Evolutionary conservation across 2,113 vertebrate species (phyloP).

Genomic region (Baryphthengus martii): DNA sequence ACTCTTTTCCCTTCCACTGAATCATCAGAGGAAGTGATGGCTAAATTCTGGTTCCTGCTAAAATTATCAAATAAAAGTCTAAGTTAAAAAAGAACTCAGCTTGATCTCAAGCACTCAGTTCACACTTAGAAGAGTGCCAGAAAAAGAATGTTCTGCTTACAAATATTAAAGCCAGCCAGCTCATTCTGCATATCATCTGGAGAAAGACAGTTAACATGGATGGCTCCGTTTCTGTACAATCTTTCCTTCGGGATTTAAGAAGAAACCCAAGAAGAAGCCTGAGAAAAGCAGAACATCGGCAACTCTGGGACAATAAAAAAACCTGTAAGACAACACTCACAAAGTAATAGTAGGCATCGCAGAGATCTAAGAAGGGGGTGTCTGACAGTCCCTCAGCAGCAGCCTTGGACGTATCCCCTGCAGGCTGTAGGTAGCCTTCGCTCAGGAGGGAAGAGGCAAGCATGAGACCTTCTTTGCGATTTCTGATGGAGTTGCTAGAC

Average conservation of each 20-base stretch:
- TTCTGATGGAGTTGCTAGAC: conserved; percentile 81
- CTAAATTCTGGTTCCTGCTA: background rate
- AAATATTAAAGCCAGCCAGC: background rate
- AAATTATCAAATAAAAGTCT: background rate
- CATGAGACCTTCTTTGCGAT: conserved; percentile 86
- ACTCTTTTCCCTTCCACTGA: background rate
- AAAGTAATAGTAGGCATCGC: conserved; percentile 91
- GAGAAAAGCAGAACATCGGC: background rate
- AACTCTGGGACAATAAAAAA: background rate
- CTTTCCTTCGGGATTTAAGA: background rate
- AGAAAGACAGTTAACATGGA: background rate
- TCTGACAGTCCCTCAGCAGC: conserved; percentile 76
- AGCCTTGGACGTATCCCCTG: conserved; percentile 85
- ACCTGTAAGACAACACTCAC: conserved; percentile 69
- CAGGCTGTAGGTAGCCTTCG: conserved; percentile 92
- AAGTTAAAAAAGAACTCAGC: background rate
- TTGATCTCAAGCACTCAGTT: background rate
- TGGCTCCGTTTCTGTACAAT: background rate
- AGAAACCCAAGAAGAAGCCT: background rate
- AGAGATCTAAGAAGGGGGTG: conserved; percentile 81
- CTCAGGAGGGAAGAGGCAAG: conserved; percentile 85
- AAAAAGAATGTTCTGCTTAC: background rate
- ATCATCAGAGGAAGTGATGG: background rate
- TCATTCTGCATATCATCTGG: background rate
- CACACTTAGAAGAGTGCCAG: background rate